Evolutionary conservation across 1,140 invertebrate species (phyloP), one percentile per base, ranked within the genome.

Genomic region (Drosophila repleta): DNA sequence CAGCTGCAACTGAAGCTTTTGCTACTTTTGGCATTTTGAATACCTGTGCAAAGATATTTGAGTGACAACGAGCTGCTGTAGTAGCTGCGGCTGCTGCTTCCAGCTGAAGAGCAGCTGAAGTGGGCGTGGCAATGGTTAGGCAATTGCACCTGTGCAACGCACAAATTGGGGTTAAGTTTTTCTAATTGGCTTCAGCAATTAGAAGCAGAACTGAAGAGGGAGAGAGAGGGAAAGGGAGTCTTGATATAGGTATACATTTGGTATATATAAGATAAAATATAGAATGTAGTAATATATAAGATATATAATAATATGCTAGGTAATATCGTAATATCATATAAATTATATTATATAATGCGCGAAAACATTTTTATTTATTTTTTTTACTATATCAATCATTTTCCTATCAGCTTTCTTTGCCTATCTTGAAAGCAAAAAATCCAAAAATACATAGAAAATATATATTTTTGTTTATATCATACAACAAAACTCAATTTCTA

Each of bases 131-230:
- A 2, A 17, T 11, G 26, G 24, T 24, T 21, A 56, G 35, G 51
- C n/a, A 64, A 24, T 45, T 51, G 39, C 52, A 29, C 24, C 15
- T 67, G 66, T 13, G 7, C 39, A 10, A 17, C 65, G 56, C 49
- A 71, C 63, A 74, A 79, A 83, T 79, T 88, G 72, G 76, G 83
- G 82, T 87, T 88, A 87, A 79, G 79, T 88, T 84, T 68, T 63
- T 71, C 65, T 89, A 88, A 89, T 87, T 88, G 83, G 76, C 76
- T 88, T 74, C 88, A 88, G 79, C 76, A 76, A 83, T 87, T 87
- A 71, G 71, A 82, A 87, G 83, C 57, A 79, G 83, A 70, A 53
- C 4, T 63, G 78, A 71, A 63, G 78, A 85, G 76, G 43, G 26
- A 62, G n/a, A 15, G 62, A 66, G 6, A 74, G 55, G n/a, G n/a